Conservation (phyloP, 1,140 invertebrate genomes). For the Stegodyphus dumicola region DNA sequence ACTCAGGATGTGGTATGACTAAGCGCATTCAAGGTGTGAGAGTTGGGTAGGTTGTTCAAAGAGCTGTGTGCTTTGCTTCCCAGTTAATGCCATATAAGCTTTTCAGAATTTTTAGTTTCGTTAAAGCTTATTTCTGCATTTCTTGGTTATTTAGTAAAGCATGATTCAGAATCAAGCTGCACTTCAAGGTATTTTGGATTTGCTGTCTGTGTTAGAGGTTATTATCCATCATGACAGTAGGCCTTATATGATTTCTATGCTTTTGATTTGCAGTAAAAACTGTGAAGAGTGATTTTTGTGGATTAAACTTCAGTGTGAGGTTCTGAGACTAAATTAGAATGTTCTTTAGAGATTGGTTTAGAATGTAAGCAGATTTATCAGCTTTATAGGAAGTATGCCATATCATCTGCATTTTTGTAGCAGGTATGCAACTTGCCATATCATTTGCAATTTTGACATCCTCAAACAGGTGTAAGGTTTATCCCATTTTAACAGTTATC, state of each 20-base stretch:
- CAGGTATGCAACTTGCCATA: background rate
- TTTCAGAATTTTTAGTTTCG: slow-evolving; percentile 13
- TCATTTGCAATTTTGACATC: background rate
- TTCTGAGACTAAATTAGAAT: no score
- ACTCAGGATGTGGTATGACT: background rate
- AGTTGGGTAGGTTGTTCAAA: background rate
- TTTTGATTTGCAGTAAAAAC: slow-evolving; percentile 6
- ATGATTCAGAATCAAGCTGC: slow-evolving; percentile 1
- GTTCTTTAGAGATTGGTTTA: background rate
- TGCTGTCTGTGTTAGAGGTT: background rate
- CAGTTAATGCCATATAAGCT: slow-evolving; percentile 22
- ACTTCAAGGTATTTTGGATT: slow-evolving; percentile 29
- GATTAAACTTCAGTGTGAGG: no score
- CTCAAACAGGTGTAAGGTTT: background rate
- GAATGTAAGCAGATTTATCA: background rate
- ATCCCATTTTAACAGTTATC: no score
- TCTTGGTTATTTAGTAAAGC: slow-evolving; percentile 6
- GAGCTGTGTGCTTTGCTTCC: background rate
- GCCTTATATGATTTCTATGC: slow-evolving; percentile 1
- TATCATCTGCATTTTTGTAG: background rate
- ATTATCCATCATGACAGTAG: background rate
- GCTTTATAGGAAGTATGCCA: background rate
- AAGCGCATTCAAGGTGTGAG: no score
- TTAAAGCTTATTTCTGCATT: slow-evolving; percentile 8
- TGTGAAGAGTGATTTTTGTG: background rate